These are phyloP conservation scores for Trissolcus brochymenae DNA, from an alignment of 2,888 invertebrate genomes.

Conservation along the genomic window DNA sequence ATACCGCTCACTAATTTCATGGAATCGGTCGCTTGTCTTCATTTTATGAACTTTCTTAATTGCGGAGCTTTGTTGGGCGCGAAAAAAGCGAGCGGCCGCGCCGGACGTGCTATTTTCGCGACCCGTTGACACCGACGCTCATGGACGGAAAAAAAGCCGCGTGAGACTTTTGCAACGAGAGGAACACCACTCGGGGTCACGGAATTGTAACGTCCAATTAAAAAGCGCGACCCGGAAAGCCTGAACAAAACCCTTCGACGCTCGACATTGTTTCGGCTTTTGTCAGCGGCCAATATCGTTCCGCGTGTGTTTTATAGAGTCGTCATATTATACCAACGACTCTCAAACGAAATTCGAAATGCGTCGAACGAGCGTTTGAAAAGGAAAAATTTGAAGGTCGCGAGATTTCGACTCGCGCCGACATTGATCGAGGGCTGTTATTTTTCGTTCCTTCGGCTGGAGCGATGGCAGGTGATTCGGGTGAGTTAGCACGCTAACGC, in stretches of 20 bases:
- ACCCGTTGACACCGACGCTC: not conserved
- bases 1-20: constrained; percentile 28
- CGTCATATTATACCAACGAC: no score
- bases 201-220: not conserved
- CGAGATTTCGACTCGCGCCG: no score
- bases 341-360: no score
- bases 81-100: not conserved
- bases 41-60: not conserved
- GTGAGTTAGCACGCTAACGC: not conserved
- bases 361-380: no score
- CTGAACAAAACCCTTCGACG: not conserved
- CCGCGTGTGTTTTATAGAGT: no score
- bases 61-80: not conserved
- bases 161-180: not conserved
- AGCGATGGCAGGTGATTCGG: not conserved
- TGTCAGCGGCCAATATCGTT: not conserved
- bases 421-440: no score
- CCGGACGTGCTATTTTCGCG: constrained; percentile 2
- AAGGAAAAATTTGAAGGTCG: no score
- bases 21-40: constrained; percentile 1
- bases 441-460: not conserved
- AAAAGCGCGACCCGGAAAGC: not conserved
- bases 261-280: not conserved
- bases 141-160: not conserved
- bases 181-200: not conserved